Evolutionary conservation across 2,888 invertebrate species (phyloP).

Genomic region (Frankliniella fusca): DNA sequence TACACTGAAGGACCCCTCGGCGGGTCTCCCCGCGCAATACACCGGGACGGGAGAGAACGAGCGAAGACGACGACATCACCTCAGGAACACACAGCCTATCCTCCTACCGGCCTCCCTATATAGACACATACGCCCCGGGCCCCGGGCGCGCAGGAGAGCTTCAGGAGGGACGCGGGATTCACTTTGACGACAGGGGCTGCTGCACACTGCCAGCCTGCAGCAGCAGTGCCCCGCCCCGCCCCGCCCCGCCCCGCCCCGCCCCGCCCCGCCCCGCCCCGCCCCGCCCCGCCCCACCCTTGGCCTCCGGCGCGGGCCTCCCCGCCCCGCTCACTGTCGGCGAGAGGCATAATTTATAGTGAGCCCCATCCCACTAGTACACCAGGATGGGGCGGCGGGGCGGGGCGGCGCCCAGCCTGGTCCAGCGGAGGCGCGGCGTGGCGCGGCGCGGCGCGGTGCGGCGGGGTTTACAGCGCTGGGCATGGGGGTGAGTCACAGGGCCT

Average conservation of each 20-base stretch:
- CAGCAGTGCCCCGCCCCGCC: neutral
- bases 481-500: neutral
- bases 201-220: neutral
- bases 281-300: neutral
- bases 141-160: neutral
- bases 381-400: neutral
- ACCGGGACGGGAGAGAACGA: no score
- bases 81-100: no score
- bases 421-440: neutral
- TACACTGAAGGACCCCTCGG: no score
- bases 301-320: neutral
- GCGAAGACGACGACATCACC: no score
- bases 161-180: neutral
- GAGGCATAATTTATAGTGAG: conserved; percentile 5
- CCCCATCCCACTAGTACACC: neutral
- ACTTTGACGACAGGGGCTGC: neutral
- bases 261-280: neutral
- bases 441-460: neutral
- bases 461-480: neutral
- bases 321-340: conserved; percentile 3
- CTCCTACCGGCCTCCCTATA: no score
- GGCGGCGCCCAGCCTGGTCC: neutral
- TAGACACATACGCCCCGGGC: no score
- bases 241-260: neutral
- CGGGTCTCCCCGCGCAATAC: no score